phyloP scores from a whole-genome alignment of 2,888 invertebrate species.

The Spicauda simplicius region DNA sequence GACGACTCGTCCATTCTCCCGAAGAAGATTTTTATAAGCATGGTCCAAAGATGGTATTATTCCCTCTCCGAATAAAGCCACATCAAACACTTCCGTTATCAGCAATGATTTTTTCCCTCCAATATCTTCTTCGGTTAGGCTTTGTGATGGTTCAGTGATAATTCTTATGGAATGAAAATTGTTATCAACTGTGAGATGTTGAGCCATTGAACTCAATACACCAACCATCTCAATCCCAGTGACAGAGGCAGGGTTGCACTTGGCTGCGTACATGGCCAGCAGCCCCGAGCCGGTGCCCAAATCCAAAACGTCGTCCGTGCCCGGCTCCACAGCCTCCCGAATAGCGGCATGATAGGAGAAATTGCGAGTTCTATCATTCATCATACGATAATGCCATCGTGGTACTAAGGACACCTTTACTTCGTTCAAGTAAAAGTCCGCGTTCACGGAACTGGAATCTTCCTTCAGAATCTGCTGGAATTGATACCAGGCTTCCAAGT shows the following conservation, averaged over 20 bases:
- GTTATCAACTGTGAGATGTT: conserved; percentile 70
- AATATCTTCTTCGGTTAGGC: conserved; percentile 79
- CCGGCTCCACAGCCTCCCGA: conserved; percentile 72
- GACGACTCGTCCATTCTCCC: conserved; percentile 79
- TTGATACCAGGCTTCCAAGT: conserved; percentile 83
- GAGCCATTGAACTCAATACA: conserved; percentile 86
- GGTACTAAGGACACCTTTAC: conserved; percentile 88
- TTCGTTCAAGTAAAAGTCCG: conserved; percentile 88
- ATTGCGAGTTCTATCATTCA: conserved; percentile 90
- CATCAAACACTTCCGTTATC: conserved; percentile 92
- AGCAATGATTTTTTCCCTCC: conserved; percentile 86
- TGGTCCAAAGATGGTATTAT: conserved; percentile 87
- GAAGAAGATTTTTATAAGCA: conserved; percentile 87
- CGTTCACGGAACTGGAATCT: conserved; percentile 81
- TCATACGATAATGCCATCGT: conserved; percentile 93
- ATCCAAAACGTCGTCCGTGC: conserved; percentile 86
- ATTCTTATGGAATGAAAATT: conserved; percentile 70
- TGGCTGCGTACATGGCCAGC: conserved; percentile 87
- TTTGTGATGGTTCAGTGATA: conserved; percentile 84
- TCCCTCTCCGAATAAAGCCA: conserved; percentile 91
- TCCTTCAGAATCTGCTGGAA: conserved; percentile 81
- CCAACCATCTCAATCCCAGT: conserved; percentile 89
- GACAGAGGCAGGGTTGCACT: conserved; percentile 81
- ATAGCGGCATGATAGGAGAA: conserved; percentile 87
- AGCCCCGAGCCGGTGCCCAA: conserved; percentile 92